These are phyloP conservation scores for Darevskia mixta DNA, from an alignment of 2,797 vertebrate genomes.

Conservation along the genomic window DNA sequence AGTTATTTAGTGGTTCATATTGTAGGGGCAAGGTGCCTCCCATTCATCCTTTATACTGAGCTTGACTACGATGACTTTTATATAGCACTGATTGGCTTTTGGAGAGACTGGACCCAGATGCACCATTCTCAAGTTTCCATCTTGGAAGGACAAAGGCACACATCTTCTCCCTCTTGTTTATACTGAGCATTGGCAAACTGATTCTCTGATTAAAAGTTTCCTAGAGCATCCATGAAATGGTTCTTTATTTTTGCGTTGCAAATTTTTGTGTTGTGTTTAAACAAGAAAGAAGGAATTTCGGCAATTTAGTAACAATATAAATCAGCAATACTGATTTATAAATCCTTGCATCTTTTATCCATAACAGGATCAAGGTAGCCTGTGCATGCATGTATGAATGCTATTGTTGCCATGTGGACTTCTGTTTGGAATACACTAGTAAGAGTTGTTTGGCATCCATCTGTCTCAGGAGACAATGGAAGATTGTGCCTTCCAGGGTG, in stretches of 20 bases:
- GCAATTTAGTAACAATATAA: background rate
- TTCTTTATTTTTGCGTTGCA: conserved; percentile 8
- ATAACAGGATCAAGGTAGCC: background rate
- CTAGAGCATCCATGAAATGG: background rate
- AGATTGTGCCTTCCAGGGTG: no score
- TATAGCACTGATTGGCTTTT: no score
- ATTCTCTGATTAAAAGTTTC: conserved; percentile 24
- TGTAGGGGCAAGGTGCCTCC: background rate
- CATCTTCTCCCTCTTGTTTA: background rate
- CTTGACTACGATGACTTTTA: background rate
- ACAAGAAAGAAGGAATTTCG: background rate
- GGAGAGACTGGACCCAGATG: background rate
- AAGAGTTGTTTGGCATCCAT: no score
- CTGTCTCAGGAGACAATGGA: no score
- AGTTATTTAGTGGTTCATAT: background rate
- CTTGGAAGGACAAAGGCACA: background rate
- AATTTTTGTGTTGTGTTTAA: background rate
- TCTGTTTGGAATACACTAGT: background rate
- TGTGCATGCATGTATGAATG: background rate
- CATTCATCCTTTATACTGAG: background rate
- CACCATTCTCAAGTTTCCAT: background rate
- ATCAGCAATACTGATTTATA: background rate
- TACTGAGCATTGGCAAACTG: background rate
- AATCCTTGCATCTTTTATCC: background rate
- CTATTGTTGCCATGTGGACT: background rate